These are phyloP conservation scores for Nasonia oneida DNA, from an alignment of 2,888 invertebrate genomes.

Conservation along the genomic window DNA sequence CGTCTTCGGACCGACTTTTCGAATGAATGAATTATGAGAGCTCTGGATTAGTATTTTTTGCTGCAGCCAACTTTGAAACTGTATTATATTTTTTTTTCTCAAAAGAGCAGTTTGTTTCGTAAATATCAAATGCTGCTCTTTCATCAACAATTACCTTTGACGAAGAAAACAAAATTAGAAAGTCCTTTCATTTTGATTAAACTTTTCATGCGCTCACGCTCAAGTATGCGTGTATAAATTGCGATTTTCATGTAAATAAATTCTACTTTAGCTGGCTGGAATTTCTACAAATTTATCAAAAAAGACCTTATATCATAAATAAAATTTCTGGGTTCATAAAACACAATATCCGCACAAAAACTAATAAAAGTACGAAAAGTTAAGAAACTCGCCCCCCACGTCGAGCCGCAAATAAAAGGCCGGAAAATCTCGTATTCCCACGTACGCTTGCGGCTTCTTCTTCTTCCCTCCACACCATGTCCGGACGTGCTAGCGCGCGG, in stretches of 20 bases:
- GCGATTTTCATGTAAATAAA: not conserved
- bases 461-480: not conserved
- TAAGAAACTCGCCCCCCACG: not conserved
- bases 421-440: not conserved
- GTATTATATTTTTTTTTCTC: not conserved
- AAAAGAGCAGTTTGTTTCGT: not conserved
- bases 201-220: not conserved
- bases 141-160: not conserved
- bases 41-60: not conserved
- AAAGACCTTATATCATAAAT: too few relatives aligned
- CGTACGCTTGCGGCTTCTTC: not conserved
- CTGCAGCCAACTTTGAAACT: not conserved
- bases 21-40: not conserved
- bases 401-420: not conserved
- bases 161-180: conserved; percentile 2
- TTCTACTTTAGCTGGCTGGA: not conserved
- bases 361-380: conserved; percentile 4
- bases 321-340: too few relatives aligned
- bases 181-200: conserved; percentile 5
- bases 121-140: not conserved
- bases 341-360: not conserved
- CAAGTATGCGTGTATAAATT: not conserved
- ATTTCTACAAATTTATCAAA: not conserved
- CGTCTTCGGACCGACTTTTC: not conserved
- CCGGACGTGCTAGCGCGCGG: not conserved